These are phyloP conservation scores for Cryptus viduatorius DNA, from an alignment of 2,888 invertebrate genomes.

Conservation along the genomic window DNA sequence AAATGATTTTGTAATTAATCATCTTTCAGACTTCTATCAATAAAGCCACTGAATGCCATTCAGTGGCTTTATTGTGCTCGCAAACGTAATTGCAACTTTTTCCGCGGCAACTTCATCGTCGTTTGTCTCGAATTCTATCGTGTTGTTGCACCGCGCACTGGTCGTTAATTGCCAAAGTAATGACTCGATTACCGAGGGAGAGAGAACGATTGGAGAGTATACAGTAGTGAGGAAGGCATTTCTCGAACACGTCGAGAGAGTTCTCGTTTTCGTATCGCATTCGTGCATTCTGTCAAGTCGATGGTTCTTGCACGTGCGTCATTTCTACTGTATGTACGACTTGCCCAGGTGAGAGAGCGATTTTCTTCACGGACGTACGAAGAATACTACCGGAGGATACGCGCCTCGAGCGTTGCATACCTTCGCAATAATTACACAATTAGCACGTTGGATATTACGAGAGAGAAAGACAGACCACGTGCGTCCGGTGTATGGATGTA, in stretches of 20 bases:
- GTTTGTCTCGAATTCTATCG: conserved; percentile 42
- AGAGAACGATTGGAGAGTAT: conserved; percentile 6
- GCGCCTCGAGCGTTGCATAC: conserved; percentile 60
- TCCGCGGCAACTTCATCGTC: conserved; percentile 23
- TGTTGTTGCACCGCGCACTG: conserved; percentile 44
- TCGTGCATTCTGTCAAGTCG: conserved; percentile 28
- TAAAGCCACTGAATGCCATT: conserved; percentile 42
- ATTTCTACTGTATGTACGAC: conserved; percentile 27
- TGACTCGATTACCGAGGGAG: conserved; percentile 64
- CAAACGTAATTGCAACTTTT: conserved; percentile 65
- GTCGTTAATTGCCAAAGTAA: conserved; percentile 68
- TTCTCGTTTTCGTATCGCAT: conserved; percentile 35
- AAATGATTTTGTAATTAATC: conserved; percentile 28
- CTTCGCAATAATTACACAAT: conserved; percentile 71
- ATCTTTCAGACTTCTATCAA: not conserved
- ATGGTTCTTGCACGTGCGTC: conserved; percentile 32
- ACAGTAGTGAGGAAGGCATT: conserved; percentile 39
- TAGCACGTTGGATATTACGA: conserved; percentile 54
- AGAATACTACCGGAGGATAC: conserved; percentile 47
- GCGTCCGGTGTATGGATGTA: conserved; percentile 53
- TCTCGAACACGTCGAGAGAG: conserved; percentile 28
- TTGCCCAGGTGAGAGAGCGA: conserved; percentile 58
- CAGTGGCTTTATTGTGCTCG: conserved; percentile 60
- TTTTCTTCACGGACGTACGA: conserved; percentile 58
- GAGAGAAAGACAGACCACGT: conserved; percentile 25